phyloP scores from a whole-genome alignment of 2,797 vertebrate species.

The Micromesistius poutassou region DNA sequence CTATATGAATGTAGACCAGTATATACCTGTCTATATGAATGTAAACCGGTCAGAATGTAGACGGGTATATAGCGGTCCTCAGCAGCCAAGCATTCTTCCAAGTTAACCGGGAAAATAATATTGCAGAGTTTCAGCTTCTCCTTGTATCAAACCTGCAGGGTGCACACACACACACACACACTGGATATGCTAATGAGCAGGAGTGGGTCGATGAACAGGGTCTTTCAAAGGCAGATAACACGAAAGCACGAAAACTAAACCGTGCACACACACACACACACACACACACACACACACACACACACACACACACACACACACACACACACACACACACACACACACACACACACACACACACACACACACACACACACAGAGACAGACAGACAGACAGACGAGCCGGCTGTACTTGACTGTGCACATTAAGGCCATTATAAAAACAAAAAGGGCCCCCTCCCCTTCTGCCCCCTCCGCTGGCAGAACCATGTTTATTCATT shows the following conservation, averaged over 20 bases:
- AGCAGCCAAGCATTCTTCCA: neutral
- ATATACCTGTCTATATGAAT: no score
- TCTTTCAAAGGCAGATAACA: constrained; percentile 21
- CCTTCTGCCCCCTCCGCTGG: neutral
- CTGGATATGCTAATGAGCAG: constrained; percentile 13
- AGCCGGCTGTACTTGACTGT: constrained; percentile 9
- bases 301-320: no score
- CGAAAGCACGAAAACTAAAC: neutral
- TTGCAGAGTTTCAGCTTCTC: neutral
- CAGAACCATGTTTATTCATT: constrained; percentile 18
- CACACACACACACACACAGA: neutral
- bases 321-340: neutral
- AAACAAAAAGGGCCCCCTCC: constrained; percentile 10
- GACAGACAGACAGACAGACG: neutral
- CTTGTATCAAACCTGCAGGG: neutral
- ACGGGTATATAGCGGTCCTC: neutral
- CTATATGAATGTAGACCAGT: no score
- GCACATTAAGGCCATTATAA: constrained; percentile 27
- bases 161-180: neutral
- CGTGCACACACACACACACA: neutral
- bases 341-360: neutral
- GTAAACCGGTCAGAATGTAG: no score
- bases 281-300: no score
- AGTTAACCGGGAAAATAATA: neutral
- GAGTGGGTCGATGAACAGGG: constrained; percentile 8